phyloP scores from a whole-genome alignment of 2,797 vertebrate genomes.

The Micrastur ruficollis region DNA sequence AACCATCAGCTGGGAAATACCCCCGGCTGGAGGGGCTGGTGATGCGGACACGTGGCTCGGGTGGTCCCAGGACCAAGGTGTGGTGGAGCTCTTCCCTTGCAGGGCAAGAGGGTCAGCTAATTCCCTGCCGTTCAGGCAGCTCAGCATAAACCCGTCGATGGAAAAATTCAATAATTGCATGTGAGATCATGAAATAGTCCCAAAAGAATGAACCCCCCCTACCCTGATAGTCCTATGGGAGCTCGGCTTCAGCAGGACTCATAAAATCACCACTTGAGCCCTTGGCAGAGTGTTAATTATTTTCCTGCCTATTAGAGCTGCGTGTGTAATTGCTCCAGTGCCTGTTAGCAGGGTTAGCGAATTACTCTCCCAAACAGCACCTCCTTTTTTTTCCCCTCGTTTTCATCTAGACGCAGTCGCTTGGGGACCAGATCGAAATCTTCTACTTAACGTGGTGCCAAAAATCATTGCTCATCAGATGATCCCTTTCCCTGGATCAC shows the following conservation, averaged over 20 bases:
- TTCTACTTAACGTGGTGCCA: not conserved
- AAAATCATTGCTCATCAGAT: not conserved
- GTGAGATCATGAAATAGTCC: not conserved
- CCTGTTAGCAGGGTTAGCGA: not conserved
- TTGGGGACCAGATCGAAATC: not conserved
- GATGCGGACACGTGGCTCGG: fast-evolving
- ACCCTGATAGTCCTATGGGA: not conserved
- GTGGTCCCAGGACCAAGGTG: not conserved
- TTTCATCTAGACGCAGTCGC: not conserved
- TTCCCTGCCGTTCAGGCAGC: not conserved
- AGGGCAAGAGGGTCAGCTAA: not conserved
- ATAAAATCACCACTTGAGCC: not conserved
- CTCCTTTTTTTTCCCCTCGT: not conserved
- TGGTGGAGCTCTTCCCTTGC: not conserved
- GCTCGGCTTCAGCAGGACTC: not conserved
- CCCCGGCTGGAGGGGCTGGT: not conserved
- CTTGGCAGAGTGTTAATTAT: conserved; percentile 4
- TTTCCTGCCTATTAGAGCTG: not conserved
- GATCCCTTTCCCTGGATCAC: not conserved
- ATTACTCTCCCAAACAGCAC: not conserved
- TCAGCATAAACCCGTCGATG: not conserved
- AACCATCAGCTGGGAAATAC: not conserved
- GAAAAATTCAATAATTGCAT: not conserved
- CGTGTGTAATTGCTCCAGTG: not conserved
- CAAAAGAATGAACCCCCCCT: not conserved